phyloP scores from a whole-genome alignment of 1,140 invertebrate species.

The Linepithema humile region DNA sequence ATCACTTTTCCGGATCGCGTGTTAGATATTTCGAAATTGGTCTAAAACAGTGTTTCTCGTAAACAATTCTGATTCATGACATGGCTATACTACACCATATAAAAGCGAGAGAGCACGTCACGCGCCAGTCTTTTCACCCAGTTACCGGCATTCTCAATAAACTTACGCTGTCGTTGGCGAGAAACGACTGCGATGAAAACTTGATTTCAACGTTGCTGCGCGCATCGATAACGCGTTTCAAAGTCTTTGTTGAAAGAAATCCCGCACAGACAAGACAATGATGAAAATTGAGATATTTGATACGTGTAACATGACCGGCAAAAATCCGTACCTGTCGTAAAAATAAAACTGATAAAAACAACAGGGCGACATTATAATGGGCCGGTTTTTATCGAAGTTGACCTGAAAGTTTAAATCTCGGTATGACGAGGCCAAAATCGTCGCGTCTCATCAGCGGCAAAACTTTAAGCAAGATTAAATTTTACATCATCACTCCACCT shows the following conservation, averaged over 20 bases:
- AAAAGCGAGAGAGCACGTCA: constrained; percentile 20
- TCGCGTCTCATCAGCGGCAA: constrained; percentile 44
- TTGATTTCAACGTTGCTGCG: constrained; percentile 19
- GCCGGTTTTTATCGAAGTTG: constrained; percentile 29
- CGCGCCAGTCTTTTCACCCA: constrained; percentile 24
- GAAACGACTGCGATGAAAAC: constrained; percentile 48
- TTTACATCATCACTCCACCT: constrained; percentile 39
- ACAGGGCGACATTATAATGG: not conserved
- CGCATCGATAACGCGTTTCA: constrained; percentile 17
- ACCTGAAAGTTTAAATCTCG: not conserved
- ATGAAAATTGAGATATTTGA: not conserved
- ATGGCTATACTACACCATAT: not conserved
- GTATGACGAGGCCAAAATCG: constrained; percentile 10
- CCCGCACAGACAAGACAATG: not conserved
- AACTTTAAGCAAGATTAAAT: constrained; percentile 53
- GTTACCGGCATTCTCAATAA: constrained; percentile 36
- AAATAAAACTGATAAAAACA: constrained; percentile 26
- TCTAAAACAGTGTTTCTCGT: not conserved
- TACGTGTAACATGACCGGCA: not conserved
- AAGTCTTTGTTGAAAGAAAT: not conserved
- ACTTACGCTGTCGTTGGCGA: constrained; percentile 32
- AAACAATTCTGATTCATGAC: constrained; percentile 42
- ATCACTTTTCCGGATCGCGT: not conserved
- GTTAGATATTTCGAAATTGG: not conserved
- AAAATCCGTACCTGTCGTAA: constrained; percentile 27